phyloP scores from a whole-genome alignment of 2,888 invertebrate species.

The Agelastica alni region DNA sequence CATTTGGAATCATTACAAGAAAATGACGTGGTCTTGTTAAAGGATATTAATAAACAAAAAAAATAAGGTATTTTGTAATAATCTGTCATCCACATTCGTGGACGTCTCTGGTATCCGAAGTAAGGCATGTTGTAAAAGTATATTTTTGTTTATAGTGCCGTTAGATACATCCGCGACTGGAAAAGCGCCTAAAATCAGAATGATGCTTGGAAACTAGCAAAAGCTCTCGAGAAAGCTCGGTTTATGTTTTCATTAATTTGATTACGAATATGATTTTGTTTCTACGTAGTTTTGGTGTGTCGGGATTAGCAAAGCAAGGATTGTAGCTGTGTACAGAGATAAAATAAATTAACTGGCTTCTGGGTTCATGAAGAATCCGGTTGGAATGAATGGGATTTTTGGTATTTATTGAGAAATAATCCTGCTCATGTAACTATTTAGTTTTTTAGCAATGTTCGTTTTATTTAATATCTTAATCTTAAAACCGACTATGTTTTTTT shows the following conservation, averaged over 20 bases:
- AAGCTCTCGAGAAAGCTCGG: neutral
- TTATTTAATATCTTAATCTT: no score
- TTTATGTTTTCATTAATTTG: slow-evolving; percentile 12
- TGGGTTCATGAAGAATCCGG: no score
- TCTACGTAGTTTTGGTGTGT: neutral
- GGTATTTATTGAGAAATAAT: no score
- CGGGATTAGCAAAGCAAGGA: neutral
- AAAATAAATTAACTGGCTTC: neutral
- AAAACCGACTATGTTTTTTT: no score
- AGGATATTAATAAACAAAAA: no score
- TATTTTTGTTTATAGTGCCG: slow-evolving; percentile 28
- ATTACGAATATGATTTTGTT: slow-evolving; percentile 1
- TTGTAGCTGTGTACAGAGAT: neutral
- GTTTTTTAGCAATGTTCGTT: no score
- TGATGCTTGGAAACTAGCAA: neutral
- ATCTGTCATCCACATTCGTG: no score
- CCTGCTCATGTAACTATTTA: no score
- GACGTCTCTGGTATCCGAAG: neutral
- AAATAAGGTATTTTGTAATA: no score
- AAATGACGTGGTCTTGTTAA: no score
- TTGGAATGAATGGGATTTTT: no score
- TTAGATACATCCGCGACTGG: slow-evolving; percentile 25
- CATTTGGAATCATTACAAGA: no score
- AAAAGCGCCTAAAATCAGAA: slow-evolving; percentile 2
- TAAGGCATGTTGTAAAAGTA: slow-evolving; percentile 20